Evolutionary conservation across 2,888 invertebrate species (phyloP).

Genomic region (Hylaea fasciaria): DNA sequence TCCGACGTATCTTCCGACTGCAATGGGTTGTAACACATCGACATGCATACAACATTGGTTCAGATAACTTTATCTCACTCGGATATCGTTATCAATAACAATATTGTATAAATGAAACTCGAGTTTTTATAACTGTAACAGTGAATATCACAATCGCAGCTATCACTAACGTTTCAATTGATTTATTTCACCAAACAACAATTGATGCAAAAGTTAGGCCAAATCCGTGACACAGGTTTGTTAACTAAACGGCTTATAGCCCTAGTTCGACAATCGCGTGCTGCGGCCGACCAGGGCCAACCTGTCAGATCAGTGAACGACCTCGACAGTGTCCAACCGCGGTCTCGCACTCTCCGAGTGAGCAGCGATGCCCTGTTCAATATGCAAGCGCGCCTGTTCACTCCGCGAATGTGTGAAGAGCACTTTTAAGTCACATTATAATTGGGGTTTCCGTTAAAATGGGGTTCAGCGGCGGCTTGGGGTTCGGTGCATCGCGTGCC

Average conservation of each 20-base stretch:
- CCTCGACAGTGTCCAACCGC: slow-evolving; percentile 72
- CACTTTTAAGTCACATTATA: slow-evolving; percentile 65
- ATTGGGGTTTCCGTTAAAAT: slow-evolving; percentile 56
- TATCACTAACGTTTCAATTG: slow-evolving; percentile 39
- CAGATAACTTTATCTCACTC: slow-evolving; percentile 65
- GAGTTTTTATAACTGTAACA: slow-evolving; percentile 55
- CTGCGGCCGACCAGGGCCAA: slow-evolving; percentile 61
- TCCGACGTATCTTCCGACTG: slow-evolving; percentile 42
- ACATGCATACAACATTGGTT: slow-evolving; percentile 51
- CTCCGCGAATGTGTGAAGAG: slow-evolving; percentile 48
- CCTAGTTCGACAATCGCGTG: slow-evolving; percentile 53
- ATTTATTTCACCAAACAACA: slow-evolving; percentile 45
- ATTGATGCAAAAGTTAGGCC: slow-evolving; percentile 49
- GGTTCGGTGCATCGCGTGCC: slow-evolving; percentile 64
- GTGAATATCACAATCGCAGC: slow-evolving; percentile 49
- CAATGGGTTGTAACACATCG: slow-evolving; percentile 48
- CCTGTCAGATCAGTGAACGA: slow-evolving; percentile 79
- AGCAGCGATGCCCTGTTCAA: slow-evolving; percentile 54
- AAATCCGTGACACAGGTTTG: slow-evolving; percentile 63
- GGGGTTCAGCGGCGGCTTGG: slow-evolving; percentile 57
- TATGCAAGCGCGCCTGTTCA: slow-evolving; percentile 42
- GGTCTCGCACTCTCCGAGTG: slow-evolving; percentile 59
- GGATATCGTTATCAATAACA: slow-evolving; percentile 63
- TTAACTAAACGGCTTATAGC: slow-evolving; percentile 47
- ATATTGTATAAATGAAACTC: slow-evolving; percentile 56